These are phyloP conservation scores for Automeris io DNA, from an alignment of 2,888 invertebrate genomes.

Conservation along the genomic window DNA sequence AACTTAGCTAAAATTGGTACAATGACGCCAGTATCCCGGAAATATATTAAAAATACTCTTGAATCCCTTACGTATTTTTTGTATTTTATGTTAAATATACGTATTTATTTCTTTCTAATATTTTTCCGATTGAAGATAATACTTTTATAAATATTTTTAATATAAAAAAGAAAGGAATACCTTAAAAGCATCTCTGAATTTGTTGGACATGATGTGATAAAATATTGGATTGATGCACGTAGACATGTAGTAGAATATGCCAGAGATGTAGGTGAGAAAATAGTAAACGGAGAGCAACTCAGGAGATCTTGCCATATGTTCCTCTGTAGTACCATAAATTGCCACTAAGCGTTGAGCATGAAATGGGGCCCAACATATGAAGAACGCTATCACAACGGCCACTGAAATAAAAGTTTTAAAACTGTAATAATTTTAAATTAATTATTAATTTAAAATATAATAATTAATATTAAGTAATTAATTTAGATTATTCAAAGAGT, in stretches of 20 bases:
- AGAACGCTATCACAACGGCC: slow-evolving; percentile 93
- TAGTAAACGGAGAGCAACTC: slow-evolving; percentile 78
- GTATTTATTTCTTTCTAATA: no score
- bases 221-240: slow-evolving; percentile 95
- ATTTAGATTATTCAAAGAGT: neutral
- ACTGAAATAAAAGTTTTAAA: slow-evolving; percentile 80
- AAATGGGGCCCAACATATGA: slow-evolving; percentile 95
- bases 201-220: slow-evolving; percentile 96
- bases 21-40: no score
- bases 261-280: slow-evolving; percentile 87
- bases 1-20: no score
- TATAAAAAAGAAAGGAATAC: slow-evolving; percentile 77
- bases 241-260: slow-evolving; percentile 93
- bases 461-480: neutral
- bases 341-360: slow-evolving; percentile 93
- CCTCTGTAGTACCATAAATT: slow-evolving; percentile 79
- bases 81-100: no score
- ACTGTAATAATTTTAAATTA: no score
- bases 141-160: no score
- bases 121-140: no score
- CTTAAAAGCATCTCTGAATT: slow-evolving; percentile 95
- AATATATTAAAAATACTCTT: no score
- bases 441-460: neutral
- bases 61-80: no score
- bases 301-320: slow-evolving; percentile 52